A percentile compares a stretch with the other conserved stretches of the same genome.
phyloP scores from a whole-genome alignment of 35 echinoderm and acorn worm genomes.

The Heliocidaris tuberculata region DNA sequence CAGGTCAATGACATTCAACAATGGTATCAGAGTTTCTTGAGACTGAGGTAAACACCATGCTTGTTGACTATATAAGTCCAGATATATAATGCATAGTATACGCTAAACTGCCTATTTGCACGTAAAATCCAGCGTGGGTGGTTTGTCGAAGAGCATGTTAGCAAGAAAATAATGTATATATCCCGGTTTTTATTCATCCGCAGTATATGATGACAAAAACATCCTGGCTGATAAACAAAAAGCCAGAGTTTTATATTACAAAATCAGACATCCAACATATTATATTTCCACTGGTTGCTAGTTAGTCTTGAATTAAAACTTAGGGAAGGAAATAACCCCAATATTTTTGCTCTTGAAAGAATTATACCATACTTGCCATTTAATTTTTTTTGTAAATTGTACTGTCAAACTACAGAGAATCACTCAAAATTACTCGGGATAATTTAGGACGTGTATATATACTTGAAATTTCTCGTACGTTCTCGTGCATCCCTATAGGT shows the following conservation, averaged over 20 bases:
- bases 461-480: no score
- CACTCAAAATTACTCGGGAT: no score
- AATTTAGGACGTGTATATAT: no score
- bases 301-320: not conserved
- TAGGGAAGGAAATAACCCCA: no score
- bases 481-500: no score
- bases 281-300: not conserved
- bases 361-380: no score
- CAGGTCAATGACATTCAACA: conserved; percentile 14
- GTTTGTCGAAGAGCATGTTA: not conserved
- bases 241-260: not conserved
- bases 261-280: not conserved
- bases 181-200: conserved; percentile 5
- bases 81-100: not conserved
- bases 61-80: not conserved
- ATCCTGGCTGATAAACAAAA: not conserved
- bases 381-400: no score
- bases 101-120: not conserved
- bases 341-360: no score
- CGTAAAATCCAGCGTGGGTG: not conserved
- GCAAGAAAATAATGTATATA: not conserved
- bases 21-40: not conserved
- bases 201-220: not conserved
- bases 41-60: not conserved
- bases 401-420: no score